Conservation (phyloP, 2,113 vertebrate species). For the Pelusios castaneus region DNA sequence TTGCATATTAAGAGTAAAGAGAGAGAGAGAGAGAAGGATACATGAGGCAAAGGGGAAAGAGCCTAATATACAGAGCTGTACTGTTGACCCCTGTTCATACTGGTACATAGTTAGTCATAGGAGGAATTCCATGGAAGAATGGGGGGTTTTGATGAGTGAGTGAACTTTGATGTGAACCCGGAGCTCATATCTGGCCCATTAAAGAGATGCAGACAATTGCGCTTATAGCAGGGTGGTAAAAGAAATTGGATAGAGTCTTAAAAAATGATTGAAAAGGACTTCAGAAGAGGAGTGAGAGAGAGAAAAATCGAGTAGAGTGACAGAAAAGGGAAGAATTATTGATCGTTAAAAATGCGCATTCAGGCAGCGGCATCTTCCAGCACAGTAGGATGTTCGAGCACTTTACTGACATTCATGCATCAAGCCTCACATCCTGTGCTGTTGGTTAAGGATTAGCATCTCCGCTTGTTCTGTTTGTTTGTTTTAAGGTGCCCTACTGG, state of each 20-base stretch:
- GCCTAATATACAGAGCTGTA: not conserved
- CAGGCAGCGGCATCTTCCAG: not conserved
- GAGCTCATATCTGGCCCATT: not conserved
- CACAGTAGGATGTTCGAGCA: not conserved
- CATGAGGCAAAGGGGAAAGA: fast-evolving
- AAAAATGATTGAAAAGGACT: not conserved
- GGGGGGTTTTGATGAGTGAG: slow-evolving; percentile 51
- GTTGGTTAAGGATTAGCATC: fast-evolving
- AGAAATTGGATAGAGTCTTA: not conserved
- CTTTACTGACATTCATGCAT: not conserved
- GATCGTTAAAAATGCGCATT: not conserved
- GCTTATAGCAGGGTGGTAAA: not conserved
- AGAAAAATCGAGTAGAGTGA: not conserved
- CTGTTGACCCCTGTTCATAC: fast-evolving
- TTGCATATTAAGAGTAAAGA: fast-evolving
- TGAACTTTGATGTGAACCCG: not conserved
- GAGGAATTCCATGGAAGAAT: not conserved
- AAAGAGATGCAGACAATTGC: fast-evolving
- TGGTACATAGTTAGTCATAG: not conserved
- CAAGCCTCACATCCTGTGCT: fast-evolving
- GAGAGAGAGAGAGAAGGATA: not conserved
- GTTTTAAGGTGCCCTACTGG: not conserved
- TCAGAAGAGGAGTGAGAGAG: not conserved
- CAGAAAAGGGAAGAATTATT: not conserved
- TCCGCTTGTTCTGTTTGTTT: not conserved